Percentiles rank a stretch among this genome's conserved stretches.
Conservation (phyloP, 2,888 invertebrate species). For the Acheta domesticus region DNA sequence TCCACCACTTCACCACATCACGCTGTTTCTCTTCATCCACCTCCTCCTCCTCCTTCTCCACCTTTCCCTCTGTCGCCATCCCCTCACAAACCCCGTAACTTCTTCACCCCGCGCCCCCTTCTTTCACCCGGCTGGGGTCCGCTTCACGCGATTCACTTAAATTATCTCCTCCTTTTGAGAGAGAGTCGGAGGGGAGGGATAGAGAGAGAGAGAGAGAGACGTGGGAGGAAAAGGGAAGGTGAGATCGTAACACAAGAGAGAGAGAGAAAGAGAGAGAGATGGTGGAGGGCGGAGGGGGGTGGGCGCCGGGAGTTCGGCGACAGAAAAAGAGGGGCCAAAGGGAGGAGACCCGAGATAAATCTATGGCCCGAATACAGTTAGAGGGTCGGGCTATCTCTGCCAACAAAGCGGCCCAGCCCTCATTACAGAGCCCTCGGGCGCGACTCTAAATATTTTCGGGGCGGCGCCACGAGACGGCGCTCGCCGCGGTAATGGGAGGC, state of each 20-base stretch:
- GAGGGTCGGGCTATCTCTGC: neutral
- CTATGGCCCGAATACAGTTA: conserved; percentile 18
- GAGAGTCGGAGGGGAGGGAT: neutral
- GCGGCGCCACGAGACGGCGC: neutral
- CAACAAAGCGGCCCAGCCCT: neutral
- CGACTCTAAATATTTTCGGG: neutral
- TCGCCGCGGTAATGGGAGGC: too few relatives aligned
- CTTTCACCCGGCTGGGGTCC: conserved; percentile 26
- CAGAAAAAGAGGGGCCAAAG: neutral
- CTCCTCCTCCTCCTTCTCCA: neutral
- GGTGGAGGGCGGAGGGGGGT: neutral
- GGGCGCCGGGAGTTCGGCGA: neutral
- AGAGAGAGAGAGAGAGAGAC: too few relatives aligned
- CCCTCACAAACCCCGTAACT: conserved; percentile 27
- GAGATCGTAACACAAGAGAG: neutral
- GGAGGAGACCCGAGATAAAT: neutral
- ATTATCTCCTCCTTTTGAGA: conserved; percentile 35
- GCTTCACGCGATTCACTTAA: conserved; percentile 36
- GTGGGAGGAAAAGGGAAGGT: neutral
- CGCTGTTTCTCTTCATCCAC: neutral
- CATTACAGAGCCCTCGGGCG: neutral
- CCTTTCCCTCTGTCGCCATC: neutral
- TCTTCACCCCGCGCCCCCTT: conserved; percentile 30
- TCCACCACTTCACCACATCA: too few relatives aligned
- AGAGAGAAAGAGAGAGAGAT: neutral